Percentiles rank a stretch among this genome's conserved stretches.
phyloP scores from a whole-genome alignment of 1,140 invertebrate species.

The Macrobrachium nipponense region DNA sequence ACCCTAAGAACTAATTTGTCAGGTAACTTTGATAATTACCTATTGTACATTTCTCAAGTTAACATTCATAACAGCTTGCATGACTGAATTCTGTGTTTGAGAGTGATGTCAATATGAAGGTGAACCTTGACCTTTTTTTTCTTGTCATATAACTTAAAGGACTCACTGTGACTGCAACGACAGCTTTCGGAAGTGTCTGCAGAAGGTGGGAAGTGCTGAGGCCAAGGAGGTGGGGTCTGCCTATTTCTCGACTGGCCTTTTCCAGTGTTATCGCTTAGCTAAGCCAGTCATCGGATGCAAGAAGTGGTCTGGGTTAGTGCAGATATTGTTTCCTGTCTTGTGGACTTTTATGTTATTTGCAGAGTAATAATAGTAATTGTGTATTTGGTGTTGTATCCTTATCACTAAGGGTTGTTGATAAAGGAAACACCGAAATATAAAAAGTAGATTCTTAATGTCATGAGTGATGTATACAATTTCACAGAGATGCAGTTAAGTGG shows the following conservation, averaged over 20 bases:
- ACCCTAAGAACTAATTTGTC: too few relatives aligned
- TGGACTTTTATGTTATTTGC: neutral
- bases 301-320: conserved; percentile 60
- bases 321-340: neutral
- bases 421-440: too few relatives aligned
- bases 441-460: too few relatives aligned
- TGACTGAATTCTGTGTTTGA: too few relatives aligned
- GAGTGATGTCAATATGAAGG: too few relatives aligned
- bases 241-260: conserved; percentile 71
- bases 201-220: conserved; percentile 76
- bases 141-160: conserved; percentile 67
- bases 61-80: too few relatives aligned
- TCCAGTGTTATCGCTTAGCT: conserved; percentile 57
- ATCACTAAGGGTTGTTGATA: too few relatives aligned
- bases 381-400: neutral
- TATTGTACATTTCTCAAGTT: too few relatives aligned
- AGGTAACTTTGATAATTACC: too few relatives aligned
- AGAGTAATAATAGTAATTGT: neutral
- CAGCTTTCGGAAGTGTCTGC: conserved; percentile 76
- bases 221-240: conserved; percentile 78
- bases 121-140: neutral
- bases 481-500: too few relatives aligned
- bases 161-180: conserved; percentile 81
- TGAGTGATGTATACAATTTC: too few relatives aligned
- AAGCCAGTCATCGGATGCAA: conserved; percentile 53